phyloP scores from a whole-genome alignment of 1,140 invertebrate species.

The Triops cancriformis region DNA sequence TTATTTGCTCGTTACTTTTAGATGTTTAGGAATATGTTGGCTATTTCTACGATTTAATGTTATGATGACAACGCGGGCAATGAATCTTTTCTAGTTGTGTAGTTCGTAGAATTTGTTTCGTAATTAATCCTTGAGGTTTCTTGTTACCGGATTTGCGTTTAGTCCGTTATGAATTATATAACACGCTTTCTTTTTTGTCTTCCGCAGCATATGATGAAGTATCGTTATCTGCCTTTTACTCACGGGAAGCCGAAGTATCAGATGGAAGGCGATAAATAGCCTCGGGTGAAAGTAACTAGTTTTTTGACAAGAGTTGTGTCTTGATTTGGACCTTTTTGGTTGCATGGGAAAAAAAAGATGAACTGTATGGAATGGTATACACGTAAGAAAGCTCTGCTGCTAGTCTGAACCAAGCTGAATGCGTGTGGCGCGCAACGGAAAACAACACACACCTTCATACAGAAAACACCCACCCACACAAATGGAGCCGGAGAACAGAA shows the following conservation, averaged over 20 bases:
- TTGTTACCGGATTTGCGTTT: background rate
- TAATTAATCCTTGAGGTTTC: background rate
- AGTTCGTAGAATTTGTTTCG: no score
- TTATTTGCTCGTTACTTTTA: no score
- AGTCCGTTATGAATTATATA: slow-evolving; percentile 3
- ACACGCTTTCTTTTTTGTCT: slow-evolving; percentile 35
- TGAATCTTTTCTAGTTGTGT: no score
- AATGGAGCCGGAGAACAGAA: background rate
- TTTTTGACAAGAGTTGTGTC: background rate
- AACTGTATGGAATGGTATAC: background rate
- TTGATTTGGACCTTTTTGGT: background rate
- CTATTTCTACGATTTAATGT: no score
- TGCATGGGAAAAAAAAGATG: background rate
- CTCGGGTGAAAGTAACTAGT: background rate
- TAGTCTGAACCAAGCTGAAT: background rate
- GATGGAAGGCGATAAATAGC: slow-evolving; percentile 12
- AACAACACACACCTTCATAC: background rate
- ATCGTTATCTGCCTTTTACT: slow-evolving; percentile 96
- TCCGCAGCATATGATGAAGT: slow-evolving; percentile 98
- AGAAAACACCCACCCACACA: no score
- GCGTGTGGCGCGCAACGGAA: background rate
- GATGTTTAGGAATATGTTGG: no score
- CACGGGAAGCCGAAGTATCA: slow-evolving; percentile 92
- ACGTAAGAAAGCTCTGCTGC: background rate
- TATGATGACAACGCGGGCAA: no score